A percentile compares a stretch with the other conserved stretches of the same genome.
Evolutionary conservation across 2,113 vertebrate species (phyloP).

Genomic region (Chaetodon auriga): DNA sequence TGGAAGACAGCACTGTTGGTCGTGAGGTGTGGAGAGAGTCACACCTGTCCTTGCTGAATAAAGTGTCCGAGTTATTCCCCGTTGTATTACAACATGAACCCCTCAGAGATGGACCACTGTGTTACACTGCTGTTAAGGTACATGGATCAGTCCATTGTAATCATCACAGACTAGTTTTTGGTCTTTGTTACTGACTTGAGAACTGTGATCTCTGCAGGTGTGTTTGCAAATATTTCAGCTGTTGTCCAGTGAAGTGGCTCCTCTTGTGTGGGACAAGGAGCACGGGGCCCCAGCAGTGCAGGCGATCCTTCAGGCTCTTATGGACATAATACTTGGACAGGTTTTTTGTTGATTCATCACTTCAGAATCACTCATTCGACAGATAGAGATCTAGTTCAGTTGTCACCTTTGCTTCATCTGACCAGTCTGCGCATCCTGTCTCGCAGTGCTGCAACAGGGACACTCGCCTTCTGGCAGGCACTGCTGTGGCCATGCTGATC

Average conservation of each 20-base stretch:
- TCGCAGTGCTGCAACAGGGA: conserved; percentile 86
- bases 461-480: conserved; percentile 87
- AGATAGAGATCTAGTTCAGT: background rate
- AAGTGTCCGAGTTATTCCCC: conserved; percentile 78
- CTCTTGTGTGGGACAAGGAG: conserved; percentile 79
- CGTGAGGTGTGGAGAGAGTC: conserved; percentile 80
- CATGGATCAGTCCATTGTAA: background rate
- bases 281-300: conserved; percentile 63
- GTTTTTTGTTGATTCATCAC: conserved; percentile 64
- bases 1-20: conserved; percentile 87
- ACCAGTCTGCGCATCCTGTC: background rate
- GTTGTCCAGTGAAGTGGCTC: conserved; percentile 79
- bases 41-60: conserved; percentile 72
- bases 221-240: conserved; percentile 90
- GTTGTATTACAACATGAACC: conserved; percentile 77
- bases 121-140: conserved; percentile 88
- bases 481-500: conserved; percentile 89
- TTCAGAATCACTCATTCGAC: background rate
- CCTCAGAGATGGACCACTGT: conserved; percentile 48
- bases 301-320: conserved; percentile 84
- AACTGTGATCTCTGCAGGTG: conserved; percentile 77
- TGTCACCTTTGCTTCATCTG: background rate
- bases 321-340: conserved; percentile 84
- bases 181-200: conserved; percentile 7
- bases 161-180: background rate